Percentiles rank a stretch among this genome's conserved stretches.
Conservation (phyloP, 1,140 invertebrate species). For the Aphis craccivora region DNA sequence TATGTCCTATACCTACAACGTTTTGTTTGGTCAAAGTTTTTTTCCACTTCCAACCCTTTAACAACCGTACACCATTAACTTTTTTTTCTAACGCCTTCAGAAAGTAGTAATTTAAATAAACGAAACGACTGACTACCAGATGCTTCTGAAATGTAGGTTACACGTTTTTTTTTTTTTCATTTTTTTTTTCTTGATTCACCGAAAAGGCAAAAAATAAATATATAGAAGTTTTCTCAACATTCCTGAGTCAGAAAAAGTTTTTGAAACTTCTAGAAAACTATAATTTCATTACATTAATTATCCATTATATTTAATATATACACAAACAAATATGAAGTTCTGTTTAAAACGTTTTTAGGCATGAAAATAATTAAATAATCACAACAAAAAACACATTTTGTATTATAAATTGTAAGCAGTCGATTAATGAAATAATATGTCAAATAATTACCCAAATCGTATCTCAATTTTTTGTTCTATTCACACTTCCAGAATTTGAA, state of each 20-base stretch:
- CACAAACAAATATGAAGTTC: conserved; percentile 12
- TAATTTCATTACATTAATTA: conserved; percentile 52
- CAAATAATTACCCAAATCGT: background rate
- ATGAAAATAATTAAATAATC: conserved; percentile 14
- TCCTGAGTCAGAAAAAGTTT: conserved; percentile 36
- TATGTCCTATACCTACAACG: background rate
- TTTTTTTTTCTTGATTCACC: background rate
- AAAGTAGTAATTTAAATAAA: conserved; percentile 58
- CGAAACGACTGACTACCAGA: conserved; percentile 53
- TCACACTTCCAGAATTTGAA: background rate
- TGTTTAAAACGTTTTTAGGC: background rate
- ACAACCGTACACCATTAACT: conserved; percentile 20
- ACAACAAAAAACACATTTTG: background rate
- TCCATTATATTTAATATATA: conserved; percentile 26
- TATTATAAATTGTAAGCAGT: background rate
- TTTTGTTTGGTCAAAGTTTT: conserved; percentile 42
- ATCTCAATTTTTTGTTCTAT: background rate
- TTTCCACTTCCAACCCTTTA: conserved; percentile 39
- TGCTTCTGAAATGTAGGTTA: conserved; percentile 52
- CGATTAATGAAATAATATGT: background rate
- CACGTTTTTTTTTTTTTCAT: conserved; percentile 1
- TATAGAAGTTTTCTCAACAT: conserved; percentile 24
- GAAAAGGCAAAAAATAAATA: conserved; percentile 20
- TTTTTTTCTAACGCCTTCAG: conserved; percentile 47
- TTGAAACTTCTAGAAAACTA: conserved; percentile 7